These are phyloP conservation scores for Propithecus deckenii DNA, from an alignment of 2,797 vertebrate species.

Conservation along the genomic window DNA sequence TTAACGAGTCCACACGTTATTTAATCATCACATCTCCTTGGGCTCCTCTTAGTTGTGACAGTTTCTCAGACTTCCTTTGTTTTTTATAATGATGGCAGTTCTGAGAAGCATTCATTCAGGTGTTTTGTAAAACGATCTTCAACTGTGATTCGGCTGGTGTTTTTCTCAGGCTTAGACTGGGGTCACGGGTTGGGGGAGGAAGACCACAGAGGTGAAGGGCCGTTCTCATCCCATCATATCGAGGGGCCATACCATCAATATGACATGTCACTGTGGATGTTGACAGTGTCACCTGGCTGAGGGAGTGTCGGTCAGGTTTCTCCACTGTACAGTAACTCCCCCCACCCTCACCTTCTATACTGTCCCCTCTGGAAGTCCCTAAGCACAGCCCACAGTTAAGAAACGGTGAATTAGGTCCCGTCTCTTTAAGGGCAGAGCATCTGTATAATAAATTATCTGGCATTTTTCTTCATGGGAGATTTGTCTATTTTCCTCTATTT, in stretches of 20 bases:
- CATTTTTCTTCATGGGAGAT: not conserved
- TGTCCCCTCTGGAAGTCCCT: not conserved
- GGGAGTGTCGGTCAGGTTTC: rapidly evolving
- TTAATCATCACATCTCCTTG: no score
- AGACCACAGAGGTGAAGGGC: not conserved
- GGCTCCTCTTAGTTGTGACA: no score
- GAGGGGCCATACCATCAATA: rapidly evolving
- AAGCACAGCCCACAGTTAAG: not conserved
- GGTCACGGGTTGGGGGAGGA: not conserved
- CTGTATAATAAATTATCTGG: not conserved
- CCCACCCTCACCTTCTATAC: rapidly evolving
- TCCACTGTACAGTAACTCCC: not conserved
- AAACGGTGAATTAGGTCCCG: not conserved
- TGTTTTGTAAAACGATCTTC: not conserved
- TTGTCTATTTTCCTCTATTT: not conserved
- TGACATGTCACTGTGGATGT: rapidly evolving
- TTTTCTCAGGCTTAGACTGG: not conserved
- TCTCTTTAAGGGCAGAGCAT: no score
- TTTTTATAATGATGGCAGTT: not conserved
- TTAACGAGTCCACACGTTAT: not conserved
- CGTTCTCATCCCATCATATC: rapidly evolving
- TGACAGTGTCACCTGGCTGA: not conserved
- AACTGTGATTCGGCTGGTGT: rapidly evolving
- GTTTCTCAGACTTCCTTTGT: not conserved
- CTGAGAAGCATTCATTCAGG: not conserved